These are phyloP conservation scores for Sycophila texana DNA, from an alignment of 2,888 invertebrate species.

Conservation along the genomic window DNA sequence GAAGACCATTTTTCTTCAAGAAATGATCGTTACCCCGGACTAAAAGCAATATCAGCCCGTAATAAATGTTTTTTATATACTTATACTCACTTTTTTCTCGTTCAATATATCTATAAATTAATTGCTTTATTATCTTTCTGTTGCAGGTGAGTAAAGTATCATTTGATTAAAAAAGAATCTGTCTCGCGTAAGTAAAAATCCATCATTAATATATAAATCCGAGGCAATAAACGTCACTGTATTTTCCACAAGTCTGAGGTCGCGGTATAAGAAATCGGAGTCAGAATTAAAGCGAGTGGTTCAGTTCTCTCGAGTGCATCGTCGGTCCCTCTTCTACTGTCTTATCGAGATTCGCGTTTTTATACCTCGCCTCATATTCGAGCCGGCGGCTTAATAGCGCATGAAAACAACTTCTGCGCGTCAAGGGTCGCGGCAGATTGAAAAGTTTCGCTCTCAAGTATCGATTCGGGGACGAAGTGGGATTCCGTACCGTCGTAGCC, in stretches of 20 bases:
- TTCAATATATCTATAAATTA: neutral
- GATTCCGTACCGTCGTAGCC: neutral
- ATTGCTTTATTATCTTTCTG: neutral
- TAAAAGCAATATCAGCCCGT: no score
- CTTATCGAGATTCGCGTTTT: neutral
- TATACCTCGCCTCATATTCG: neutral
- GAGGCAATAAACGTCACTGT: neutral
- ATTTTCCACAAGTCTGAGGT: no score
- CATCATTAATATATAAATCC: neutral
- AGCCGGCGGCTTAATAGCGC: constrained; percentile 26
- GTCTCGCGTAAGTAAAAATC: neutral
- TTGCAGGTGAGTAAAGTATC: neutral
- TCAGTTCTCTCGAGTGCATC: neutral
- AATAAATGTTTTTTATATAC: no score
- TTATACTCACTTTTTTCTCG: no score
- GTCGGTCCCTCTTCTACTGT: neutral
- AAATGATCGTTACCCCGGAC: no score
- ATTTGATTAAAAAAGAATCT: neutral
- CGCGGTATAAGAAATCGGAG: no score
- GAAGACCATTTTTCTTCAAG: no score
- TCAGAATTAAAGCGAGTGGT: no score
- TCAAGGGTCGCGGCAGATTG: constrained; percentile 4
- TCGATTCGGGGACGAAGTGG: constrained; percentile 5
- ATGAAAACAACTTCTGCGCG: constrained; percentile 30
- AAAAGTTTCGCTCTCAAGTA: constrained; percentile 31